Evolutionary conservation across 2,797 vertebrate species (phyloP), one percentile per base, ranked within the genome.

Genomic region (Halcyon badia): DNA sequence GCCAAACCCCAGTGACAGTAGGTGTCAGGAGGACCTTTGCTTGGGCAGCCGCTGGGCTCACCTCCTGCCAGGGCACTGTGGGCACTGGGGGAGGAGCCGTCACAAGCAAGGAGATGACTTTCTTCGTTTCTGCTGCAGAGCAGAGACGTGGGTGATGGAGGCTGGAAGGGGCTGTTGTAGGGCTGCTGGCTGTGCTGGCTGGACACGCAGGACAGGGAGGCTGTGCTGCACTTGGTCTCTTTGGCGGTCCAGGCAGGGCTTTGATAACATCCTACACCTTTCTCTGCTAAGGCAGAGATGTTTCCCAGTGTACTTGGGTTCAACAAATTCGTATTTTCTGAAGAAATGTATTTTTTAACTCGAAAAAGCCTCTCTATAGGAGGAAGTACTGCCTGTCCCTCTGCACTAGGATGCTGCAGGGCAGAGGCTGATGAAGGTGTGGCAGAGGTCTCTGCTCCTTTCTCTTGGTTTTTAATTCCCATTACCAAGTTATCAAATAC

Each of bases 141-240:
- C 30, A 0, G 6, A 39, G 64, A 22, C 6, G 31, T 9, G 41
- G n/a, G 11, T 31, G 44, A n/a, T 9, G 22, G 30, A 75, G 25
- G 28, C 0, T 73, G 49, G 58, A 68, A 10, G 5, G 11, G 8
- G 14, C 7, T 79, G 33, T 62, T 0, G 4, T 10, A 21, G 41
- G 28, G 56, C 48, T 73, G 46, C 75, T 31, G 61, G n/a, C 31
- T 2, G 2, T 68, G 39, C 75, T 31, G 61, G n/a, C 31, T 2
- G 2, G 61, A 37, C 33, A 60, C 21, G 46, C 46, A n/a, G 41
- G 54, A 35, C 26, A 5, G 33, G 42, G 60, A 60, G 31, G 21
- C 10, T 79, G 41, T 31, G 68, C 69, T 42, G 46, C 16, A 4
- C n/a, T 58, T 51, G 31, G 35, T 42, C 21, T 28, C n/a, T n/a